These are phyloP conservation scores for Eumerus sabulonum DNA, from an alignment of 2,888 invertebrate genomes.

Conservation along the genomic window DNA sequence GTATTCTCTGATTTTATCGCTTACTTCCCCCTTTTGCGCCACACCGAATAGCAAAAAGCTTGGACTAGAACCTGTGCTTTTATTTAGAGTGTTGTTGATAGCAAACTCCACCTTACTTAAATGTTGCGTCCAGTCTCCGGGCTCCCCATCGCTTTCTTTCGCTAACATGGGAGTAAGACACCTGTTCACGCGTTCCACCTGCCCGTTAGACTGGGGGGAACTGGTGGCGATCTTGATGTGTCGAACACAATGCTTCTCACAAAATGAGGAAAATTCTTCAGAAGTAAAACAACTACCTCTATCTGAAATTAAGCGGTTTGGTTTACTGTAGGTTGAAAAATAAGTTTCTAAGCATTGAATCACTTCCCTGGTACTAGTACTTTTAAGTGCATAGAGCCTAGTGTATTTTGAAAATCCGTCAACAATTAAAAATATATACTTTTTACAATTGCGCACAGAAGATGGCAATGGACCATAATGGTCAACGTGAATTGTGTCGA, in stretches of 20 bases:
- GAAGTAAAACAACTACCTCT: slow-evolving; percentile 43
- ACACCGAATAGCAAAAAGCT: slow-evolving; percentile 59
- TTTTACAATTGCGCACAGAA: slow-evolving; percentile 66
- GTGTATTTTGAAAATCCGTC: slow-evolving; percentile 71
- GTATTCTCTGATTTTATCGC: too few relatives aligned
- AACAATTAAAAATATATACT: slow-evolving; percentile 42
- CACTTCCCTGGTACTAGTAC: slow-evolving; percentile 31
- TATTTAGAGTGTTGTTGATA: slow-evolving; percentile 44
- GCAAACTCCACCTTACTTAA: slow-evolving; percentile 26
- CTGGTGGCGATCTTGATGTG: slow-evolving; percentile 33
- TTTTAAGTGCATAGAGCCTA: slow-evolving; percentile 66
- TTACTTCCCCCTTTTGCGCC: slow-evolving; percentile 70
- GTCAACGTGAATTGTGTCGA: slow-evolving; percentile 75
- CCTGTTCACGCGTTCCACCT: slow-evolving; percentile 19
- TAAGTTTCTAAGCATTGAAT: slow-evolving; percentile 33
- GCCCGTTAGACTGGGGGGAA: slow-evolving; percentile 40
- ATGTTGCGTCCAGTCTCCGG: slow-evolving; percentile 11
- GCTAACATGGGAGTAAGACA: slow-evolving; percentile 42
- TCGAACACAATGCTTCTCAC: slow-evolving; percentile 8
- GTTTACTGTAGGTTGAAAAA: slow-evolving; percentile 22
- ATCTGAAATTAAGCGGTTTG: slow-evolving; percentile 21
- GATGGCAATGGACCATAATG: slow-evolving; percentile 76
- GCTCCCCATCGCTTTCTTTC: slow-evolving; percentile 36
- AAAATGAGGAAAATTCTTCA: slow-evolving; percentile 28
- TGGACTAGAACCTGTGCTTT: slow-evolving; percentile 70